A percentile compares a stretch with the other conserved stretches of the same genome.
Conservation (phyloP, 2,113 vertebrate species). For the Pseudorectes ferrugineus region DNA sequence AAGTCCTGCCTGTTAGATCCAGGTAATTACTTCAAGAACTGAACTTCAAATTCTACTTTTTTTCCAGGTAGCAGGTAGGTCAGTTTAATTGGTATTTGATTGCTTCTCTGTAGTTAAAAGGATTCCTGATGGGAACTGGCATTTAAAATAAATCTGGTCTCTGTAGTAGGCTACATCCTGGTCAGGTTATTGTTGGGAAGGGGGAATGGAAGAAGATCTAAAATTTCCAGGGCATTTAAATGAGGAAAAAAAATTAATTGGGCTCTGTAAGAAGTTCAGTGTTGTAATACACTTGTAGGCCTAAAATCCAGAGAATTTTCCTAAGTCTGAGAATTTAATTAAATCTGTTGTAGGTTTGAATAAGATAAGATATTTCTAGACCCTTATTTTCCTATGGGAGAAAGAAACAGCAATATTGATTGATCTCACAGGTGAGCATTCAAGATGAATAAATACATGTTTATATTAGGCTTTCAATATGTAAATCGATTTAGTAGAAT, state of each 20-base stretch:
- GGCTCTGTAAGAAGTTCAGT: not conserved
- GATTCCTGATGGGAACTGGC: not conserved
- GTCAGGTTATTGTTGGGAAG: not conserved
- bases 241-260: not conserved
- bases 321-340: not conserved
- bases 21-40: not conserved
- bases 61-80: not conserved
- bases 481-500: not conserved
- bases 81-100: not conserved
- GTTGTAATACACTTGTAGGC: not conserved
- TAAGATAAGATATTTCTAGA: not conserved
- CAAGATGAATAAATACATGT: not conserved
- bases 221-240: not conserved
- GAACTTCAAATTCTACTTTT: not conserved
- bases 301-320: not conserved
- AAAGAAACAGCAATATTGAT: not conserved
- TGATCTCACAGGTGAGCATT: not conserved
- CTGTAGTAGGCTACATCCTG: not conserved
- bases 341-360: not conserved
- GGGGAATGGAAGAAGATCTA: not conserved
- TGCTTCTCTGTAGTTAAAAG: not conserved
- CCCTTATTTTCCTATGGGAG: not conserved
- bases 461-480: not conserved
- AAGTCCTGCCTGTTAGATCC: not conserved
- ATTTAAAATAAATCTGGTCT: not conserved